phyloP scores from a whole-genome alignment of 2,797 vertebrate genomes.

The Taeniopygia guttata region DNA sequence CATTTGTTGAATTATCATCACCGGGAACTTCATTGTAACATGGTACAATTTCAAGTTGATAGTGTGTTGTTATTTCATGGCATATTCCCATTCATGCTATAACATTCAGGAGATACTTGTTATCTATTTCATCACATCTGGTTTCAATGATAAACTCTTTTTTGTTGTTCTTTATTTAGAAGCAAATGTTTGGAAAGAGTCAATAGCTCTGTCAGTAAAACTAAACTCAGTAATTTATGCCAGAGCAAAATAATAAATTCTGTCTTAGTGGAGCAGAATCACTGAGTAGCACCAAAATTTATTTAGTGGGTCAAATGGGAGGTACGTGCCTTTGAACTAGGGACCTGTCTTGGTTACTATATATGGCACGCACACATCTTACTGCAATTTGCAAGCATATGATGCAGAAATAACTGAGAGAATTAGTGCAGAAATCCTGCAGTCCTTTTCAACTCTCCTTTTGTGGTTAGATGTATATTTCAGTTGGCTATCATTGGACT shows the following conservation, averaged over 20 bases:
- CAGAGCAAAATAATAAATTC: neutral
- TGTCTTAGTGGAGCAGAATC: neutral
- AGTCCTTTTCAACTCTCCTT: neutral
- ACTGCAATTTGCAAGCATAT: neutral
- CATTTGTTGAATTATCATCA: neutral
- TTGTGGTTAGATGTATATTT: neutral
- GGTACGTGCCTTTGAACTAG: neutral
- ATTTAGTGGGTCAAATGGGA: neutral
- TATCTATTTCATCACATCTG: neutral
- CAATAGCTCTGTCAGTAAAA: neutral
- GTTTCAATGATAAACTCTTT: neutral
- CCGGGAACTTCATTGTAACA: neutral
- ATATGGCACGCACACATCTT: neutral
- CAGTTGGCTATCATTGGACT: neutral
- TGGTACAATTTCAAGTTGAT: neutral
- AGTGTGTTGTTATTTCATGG: neutral
- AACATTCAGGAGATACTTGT: neutral
- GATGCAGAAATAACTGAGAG: constrained; percentile 12
- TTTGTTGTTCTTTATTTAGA: neutral
- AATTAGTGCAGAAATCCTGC: constrained; percentile 14
- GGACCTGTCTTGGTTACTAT: neutral
- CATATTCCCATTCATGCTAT: neutral
- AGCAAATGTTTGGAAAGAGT: neutral
- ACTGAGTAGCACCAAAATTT: neutral
- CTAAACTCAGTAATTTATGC: neutral